A percentile compares a stretch with the other conserved stretches of the same genome.
These are phyloP conservation scores for Calephelis virginiensis DNA, from an alignment of 1,140 invertebrate species.

Conservation along the genomic window DNA sequence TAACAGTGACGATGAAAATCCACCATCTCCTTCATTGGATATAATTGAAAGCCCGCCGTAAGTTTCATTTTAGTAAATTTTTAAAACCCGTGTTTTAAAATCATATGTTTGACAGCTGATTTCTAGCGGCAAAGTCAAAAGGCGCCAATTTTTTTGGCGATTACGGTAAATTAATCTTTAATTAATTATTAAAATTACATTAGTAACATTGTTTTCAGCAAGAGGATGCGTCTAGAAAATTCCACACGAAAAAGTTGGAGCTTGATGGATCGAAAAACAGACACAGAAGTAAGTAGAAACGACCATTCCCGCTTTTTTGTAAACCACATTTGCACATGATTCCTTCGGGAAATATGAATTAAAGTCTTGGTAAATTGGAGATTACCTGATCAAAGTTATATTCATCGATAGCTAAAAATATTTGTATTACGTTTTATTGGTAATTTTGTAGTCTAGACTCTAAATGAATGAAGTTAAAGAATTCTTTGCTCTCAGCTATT, in stretches of 20 bases:
- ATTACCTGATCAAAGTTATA: too few relatives aligned
- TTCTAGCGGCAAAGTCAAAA: conserved; percentile 64
- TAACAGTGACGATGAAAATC: conserved; percentile 40
- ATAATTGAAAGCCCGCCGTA: conserved; percentile 54
- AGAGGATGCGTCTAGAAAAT: conserved; percentile 50
- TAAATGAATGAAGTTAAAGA: too few relatives aligned
- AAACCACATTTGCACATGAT: conserved; percentile 28
- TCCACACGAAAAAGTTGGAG: conserved; percentile 58
- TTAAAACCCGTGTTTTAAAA: not conserved
- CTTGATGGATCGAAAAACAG: conserved; percentile 57
- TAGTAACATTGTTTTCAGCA: conserved; percentile 45
- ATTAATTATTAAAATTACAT: conserved; percentile 8
- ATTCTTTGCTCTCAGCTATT: too few relatives aligned
- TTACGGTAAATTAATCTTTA: conserved; percentile 15
- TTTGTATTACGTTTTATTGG: too few relatives aligned
- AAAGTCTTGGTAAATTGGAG: too few relatives aligned
- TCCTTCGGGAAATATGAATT: not conserved
- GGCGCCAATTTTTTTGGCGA: conserved; percentile 51
- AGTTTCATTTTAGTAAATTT: conserved; percentile 24
- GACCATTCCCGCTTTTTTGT: conserved; percentile 47
- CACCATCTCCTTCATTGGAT: conserved; percentile 35
- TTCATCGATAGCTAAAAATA: too few relatives aligned
- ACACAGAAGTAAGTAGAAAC: conserved; percentile 51
- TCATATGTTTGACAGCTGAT: conserved; percentile 66
- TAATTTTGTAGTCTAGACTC: too few relatives aligned